A percentile compares a stretch with the other conserved stretches of the same genome.
phyloP scores from a whole-genome alignment of 2,888 invertebrate species.

The Macaria liturata region DNA sequence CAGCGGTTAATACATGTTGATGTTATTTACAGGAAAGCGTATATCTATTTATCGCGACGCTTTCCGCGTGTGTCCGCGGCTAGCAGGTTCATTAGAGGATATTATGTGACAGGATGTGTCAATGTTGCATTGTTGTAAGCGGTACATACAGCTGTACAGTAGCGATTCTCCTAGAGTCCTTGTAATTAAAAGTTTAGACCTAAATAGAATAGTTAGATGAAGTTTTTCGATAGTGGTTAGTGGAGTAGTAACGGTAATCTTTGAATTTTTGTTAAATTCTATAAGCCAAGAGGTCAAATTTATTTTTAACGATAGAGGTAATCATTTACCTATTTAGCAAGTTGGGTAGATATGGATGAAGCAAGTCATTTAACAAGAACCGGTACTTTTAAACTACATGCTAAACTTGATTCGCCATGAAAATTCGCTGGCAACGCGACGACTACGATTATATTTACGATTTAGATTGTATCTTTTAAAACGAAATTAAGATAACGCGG shows the following conservation, averaged over 20 bases:
- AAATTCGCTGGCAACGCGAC: slow-evolving; percentile 10
- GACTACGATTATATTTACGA: slow-evolving; percentile 1
- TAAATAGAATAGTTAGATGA: no score
- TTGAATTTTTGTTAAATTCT: no score
- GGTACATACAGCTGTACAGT: no score
- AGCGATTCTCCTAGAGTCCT: no score
- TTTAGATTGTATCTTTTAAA: slow-evolving; percentile 12
- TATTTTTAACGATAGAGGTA: no score
- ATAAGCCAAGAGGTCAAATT: no score
- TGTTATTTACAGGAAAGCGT: slow-evolving; percentile 46
- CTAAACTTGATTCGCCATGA: slow-evolving; percentile 8
- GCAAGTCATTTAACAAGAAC: neutral
- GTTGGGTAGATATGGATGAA: no score
- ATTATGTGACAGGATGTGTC: slow-evolving; percentile 40
- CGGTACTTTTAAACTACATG: neutral
- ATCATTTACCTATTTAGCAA: no score
- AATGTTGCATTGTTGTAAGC: slow-evolving; percentile 41
- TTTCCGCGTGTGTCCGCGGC: slow-evolving; percentile 43
- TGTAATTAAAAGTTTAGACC: no score
- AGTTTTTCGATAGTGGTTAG: no score
- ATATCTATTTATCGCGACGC: slow-evolving; percentile 42
- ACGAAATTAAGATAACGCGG: slow-evolving; percentile 15
- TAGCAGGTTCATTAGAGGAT: slow-evolving; percentile 45
- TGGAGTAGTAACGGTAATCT: no score
- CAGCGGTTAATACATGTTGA: slow-evolving; percentile 12